Base-by-base conservation (phyloP, 2,113 vertebrate genomes). In the Oplegnathus fasciatus region DNA sequence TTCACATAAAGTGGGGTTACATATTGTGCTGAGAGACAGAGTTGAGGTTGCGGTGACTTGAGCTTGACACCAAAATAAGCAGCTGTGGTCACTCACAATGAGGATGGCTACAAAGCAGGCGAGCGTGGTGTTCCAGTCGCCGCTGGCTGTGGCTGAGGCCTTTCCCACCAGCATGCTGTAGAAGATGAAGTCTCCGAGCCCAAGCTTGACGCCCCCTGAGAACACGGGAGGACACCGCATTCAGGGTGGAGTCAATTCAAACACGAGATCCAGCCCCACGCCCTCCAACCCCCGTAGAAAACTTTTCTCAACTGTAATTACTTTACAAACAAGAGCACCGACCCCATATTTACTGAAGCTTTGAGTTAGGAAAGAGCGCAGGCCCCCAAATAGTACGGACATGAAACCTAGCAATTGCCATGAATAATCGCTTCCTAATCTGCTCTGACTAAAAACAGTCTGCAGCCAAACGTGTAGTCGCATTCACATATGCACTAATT, bases 161-260 rank as follows among this genome's bases (percentile, higher is more conserved):
- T 99, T 99, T 70, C 98, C 98, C 90, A 99, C 98, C 78, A 99
- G 93, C 95, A 99, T 98, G 91, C 98, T 99, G 95, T 99, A 99
- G 96, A 99, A 99, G 95, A 99, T 99, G 94, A 99, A 99, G 91
- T 99, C 98, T 90, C 98, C 98, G 37, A 99, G 94, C 50, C 98
- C 98, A 3, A 99, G 97, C 75, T 99, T 99, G 64, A 99, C 98
- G 78, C 98, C 98, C 88, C 98, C 98, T 99, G 92, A 62, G 88
- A 85, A 91, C 68, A 94, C 89, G 92, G 90, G 17, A 91, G 44
- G 75, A 84, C 72, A 40, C 83, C 84, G 9, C 85, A 83, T 24
- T 93, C 77, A 92, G 90, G 86, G 80, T 83, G 87, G 86, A 74
- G 87, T 58, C 86, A 22, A 75, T 66, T 69, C 22, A 69, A 75